Conservation (phyloP, 35 echinoderm and acorn worm species). For the Stichopus chloronotus region DNA sequence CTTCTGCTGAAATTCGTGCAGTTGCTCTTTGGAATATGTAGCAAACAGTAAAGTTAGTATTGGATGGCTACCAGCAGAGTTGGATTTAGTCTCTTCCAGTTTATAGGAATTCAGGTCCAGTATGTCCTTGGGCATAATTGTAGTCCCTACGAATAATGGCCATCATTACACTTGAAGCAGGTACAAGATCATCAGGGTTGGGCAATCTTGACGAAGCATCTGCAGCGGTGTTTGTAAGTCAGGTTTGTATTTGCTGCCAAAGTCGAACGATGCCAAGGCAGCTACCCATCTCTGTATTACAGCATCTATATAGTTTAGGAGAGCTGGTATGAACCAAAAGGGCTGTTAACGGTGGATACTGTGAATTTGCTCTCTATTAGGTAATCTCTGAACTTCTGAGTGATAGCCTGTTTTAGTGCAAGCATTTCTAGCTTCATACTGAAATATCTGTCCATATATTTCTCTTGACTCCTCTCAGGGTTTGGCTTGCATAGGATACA, state of each 20-base stretch:
- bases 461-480: constrained; percentile 10
- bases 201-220: constrained; percentile 34
- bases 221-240: constrained; percentile 22
- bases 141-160: background rate
- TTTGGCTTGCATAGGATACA: constrained; percentile 47
- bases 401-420: constrained; percentile 43
- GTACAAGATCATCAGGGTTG: background rate
- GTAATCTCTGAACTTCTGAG: constrained; percentile 57
- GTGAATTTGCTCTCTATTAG: constrained; percentile 42
- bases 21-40: background rate
- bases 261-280: constrained; percentile 42
- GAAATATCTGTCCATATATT: constrained; percentile 39
- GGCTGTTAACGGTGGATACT: constrained; percentile 50
- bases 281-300: constrained; percentile 37
- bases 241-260: constrained; percentile 36
- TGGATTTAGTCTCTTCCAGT: too few relatives aligned
- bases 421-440: constrained; percentile 53
- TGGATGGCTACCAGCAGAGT: background rate
- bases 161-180: background rate
- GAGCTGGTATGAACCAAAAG: constrained; percentile 1
- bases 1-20: background rate
- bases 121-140: too few relatives aligned
- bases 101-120: too few relatives aligned
- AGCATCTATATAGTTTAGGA: constrained; percentile 48
- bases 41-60: background rate